phyloP scores from a whole-genome alignment of 2,113 vertebrate species.

The Arvicanthis niloticus region DNA sequence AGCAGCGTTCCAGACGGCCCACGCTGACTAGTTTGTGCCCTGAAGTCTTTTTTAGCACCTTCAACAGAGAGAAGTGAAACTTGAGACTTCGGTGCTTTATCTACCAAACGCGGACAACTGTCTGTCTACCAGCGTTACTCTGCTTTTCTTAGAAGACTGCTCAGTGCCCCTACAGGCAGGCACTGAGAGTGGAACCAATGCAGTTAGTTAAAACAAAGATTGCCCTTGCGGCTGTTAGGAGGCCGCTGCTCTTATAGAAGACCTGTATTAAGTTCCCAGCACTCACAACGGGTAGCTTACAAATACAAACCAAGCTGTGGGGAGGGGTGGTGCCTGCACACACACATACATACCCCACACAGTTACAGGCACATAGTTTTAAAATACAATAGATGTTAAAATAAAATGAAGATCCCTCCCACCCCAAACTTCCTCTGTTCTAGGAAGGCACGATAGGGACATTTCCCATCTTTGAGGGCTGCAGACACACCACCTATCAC shows the following conservation, averaged over 20 bases:
- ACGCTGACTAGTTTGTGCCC: background rate
- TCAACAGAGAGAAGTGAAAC: background rate
- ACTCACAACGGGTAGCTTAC: background rate
- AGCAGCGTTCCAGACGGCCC: background rate
- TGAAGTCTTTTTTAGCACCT: background rate
- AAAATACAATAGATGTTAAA: background rate
- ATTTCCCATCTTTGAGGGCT: background rate
- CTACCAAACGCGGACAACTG: background rate
- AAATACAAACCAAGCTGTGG: background rate
- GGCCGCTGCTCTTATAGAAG: background rate
- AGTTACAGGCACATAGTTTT: background rate
- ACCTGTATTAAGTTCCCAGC: background rate
- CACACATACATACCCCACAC: background rate
- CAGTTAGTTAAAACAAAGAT: background rate
- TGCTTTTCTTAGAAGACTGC: background rate
- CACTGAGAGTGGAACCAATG: background rate
- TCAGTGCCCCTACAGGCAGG: background rate
- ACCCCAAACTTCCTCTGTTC: background rate
- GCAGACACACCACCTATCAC: background rate
- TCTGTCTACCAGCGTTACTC: background rate
- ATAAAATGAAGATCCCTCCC: background rate
- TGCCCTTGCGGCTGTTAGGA: background rate
- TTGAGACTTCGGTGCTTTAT: conserved; percentile 33
- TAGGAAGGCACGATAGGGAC: background rate
- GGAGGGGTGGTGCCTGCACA: background rate